Conservation (phyloP, 2,113 vertebrate genomes). For the Microcebus ravelobensis region DNA sequence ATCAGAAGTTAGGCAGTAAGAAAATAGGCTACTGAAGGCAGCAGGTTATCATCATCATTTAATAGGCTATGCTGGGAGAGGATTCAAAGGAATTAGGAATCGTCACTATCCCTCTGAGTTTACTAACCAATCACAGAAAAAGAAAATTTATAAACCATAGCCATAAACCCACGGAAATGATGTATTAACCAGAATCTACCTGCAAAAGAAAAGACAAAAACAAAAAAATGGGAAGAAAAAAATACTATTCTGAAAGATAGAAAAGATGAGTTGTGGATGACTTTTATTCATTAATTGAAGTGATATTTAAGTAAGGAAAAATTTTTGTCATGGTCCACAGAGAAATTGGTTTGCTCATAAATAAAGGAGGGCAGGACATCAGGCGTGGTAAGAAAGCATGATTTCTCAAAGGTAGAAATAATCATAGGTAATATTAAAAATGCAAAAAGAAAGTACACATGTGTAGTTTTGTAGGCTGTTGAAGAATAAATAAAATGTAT, state of each 20-base stretch:
- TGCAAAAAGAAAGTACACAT: background rate
- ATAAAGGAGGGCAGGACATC: background rate
- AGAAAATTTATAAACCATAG: background rate
- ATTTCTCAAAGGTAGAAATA: background rate
- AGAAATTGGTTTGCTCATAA: background rate
- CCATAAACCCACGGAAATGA: background rate
- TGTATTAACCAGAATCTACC: background rate
- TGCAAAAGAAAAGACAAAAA: background rate
- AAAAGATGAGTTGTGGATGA: background rate
- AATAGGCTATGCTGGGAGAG: background rate
- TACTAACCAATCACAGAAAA: background rate
- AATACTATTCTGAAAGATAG: background rate
- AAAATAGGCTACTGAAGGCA: background rate
- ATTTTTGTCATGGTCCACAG: background rate
- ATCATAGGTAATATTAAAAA: background rate
- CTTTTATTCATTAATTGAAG: background rate
- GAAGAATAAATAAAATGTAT: background rate
- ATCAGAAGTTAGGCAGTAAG: background rate
- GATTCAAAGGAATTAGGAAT: background rate
- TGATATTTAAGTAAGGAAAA: background rate
- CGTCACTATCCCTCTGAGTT: background rate
- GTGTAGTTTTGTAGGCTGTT: background rate
- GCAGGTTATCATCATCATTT: background rate
- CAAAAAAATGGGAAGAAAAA: background rate
- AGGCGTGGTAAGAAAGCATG: rapidly evolving